Base-by-base conservation (phyloP, 2,797 vertebrate genomes). In the Coilia nasus region DNA sequence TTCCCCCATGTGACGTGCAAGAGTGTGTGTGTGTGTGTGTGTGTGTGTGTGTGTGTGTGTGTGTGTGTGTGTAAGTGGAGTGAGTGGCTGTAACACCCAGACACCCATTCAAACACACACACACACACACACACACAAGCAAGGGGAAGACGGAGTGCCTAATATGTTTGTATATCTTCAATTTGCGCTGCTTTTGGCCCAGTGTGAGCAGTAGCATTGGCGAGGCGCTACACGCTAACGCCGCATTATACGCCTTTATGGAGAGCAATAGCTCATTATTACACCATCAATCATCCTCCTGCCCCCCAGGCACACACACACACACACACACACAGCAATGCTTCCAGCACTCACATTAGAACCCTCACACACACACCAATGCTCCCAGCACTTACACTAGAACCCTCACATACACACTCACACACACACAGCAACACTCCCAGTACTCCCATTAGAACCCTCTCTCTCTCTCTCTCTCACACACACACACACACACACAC, bases 191-290 rank as follows among this genome's bases (percentile, higher is more conserved):
- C 67, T 81, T 87, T 84, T 81, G 64, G 85, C 41, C 50, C 80
- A 89, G 17, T 35, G 67, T 75, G 28, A 71, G 64, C 46, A 35
- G 3, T 14, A 86, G 82, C 83, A 81, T 81, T 83, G 60, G 41
- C 82, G 83, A 82, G 81, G 47, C 50, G 12, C 67, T 41, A 75
- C 67, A 75, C 28, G 9, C 62, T 28, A 64, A 25, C 62, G 9
- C 14, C 3, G 28, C 28, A 75, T 64, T 14, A 54, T 6, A 54
- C 50, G 9, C 50, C 50, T 88, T 86, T 85, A 86, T 85, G 86
- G 86, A 86, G 85, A 85, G 31, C 78, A 67, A 71, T 87, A 81
- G 85, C 15, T 88, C 82, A 87, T 90, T 90, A 89, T 88, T 89
- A 87, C 81, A 82, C 82, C 81, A 88, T 91, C 88, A 90, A 90